Evolutionary conservation across 2,113 vertebrate species (phyloP).

Genomic region (Taurulus bubalis): DNA sequence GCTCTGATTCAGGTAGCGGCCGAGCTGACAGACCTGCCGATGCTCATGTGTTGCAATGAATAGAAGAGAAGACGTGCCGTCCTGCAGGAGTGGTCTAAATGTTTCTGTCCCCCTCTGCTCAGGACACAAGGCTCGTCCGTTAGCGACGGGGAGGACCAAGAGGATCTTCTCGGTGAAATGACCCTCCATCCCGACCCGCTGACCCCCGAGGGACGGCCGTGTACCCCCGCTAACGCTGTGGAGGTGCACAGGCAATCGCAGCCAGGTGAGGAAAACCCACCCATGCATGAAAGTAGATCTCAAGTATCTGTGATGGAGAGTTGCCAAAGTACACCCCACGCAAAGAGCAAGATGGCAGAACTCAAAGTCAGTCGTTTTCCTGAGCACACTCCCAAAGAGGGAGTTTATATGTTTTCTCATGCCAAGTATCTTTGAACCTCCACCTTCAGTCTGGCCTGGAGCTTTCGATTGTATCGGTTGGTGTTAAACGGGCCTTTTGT

Average conservation of each 20-base stretch:
- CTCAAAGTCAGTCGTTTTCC: background rate
- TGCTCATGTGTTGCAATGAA: background rate
- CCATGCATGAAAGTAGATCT: background rate
- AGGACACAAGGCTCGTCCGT: conserved; percentile 87
- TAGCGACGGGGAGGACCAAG: conserved; percentile 84
- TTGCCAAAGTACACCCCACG: background rate
- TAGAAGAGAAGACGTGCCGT: background rate
- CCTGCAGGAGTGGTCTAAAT: background rate
- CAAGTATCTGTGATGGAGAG: background rate
- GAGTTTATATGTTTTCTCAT: background rate
- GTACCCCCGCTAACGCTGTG: conserved; percentile 88
- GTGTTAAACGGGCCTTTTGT: background rate
- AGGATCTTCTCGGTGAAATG: conserved; percentile 87
- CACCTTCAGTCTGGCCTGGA: background rate
- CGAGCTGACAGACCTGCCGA: background rate
- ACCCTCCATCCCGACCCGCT: conserved; percentile 88
- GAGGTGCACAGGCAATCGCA: conserved; percentile 88
- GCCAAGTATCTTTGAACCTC: background rate
- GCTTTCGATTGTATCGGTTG: background rate
- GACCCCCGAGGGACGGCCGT: conserved; percentile 82
- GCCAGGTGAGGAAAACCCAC: conserved; percentile 64
- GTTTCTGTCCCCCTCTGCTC: conserved; percentile 15
- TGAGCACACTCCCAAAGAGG: background rate
- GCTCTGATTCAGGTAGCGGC: conserved; percentile 19
- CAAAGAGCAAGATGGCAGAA: background rate